Conservation (phyloP, 2,797 vertebrate species). For the Chelidonichthys spinosus region DNA sequence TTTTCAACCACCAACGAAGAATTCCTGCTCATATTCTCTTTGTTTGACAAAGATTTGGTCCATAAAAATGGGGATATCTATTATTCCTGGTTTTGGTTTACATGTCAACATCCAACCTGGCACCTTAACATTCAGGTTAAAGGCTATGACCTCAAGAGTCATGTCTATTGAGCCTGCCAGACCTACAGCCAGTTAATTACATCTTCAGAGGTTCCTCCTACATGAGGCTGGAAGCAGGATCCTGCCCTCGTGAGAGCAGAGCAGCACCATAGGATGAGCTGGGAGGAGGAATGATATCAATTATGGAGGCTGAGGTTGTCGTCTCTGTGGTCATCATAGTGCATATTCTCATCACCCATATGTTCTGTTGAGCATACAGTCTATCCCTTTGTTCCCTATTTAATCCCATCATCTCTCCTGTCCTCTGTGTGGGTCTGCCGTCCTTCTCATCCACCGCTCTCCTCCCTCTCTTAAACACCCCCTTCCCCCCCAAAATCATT, state of each 20-base stretch:
- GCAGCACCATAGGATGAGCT: slow-evolving; percentile 11
- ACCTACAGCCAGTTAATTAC: slow-evolving; percentile 30
- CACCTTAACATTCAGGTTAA: slow-evolving; percentile 28
- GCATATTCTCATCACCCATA: slow-evolving; percentile 50
- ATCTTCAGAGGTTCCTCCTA: slow-evolving; percentile 15
- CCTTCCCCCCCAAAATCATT: slow-evolving; percentile 47
- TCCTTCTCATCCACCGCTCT: slow-evolving; percentile 50
- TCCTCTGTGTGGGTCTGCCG: slow-evolving; percentile 51
- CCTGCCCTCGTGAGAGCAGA: slow-evolving; percentile 32
- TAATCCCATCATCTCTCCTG: slow-evolving; percentile 60
- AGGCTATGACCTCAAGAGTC: slow-evolving; percentile 14
- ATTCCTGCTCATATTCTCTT: neutral
- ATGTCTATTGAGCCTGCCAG: slow-evolving; percentile 23
- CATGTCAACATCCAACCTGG: neutral
- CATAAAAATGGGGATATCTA: neutral
- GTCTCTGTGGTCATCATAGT: slow-evolving; percentile 25
- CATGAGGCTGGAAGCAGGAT: slow-evolving; percentile 25
- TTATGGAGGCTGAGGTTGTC: slow-evolving; percentile 34
- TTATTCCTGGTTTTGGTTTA: neutral
- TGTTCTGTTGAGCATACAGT: slow-evolving; percentile 49
- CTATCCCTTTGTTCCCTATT: slow-evolving; percentile 49
- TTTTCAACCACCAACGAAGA: neutral
- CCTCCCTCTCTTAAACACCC: slow-evolving; percentile 33
- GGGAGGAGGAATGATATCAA: slow-evolving; percentile 32
- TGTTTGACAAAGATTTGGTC: neutral